Conservation (phyloP, 1,140 invertebrate species). For the Heterodera schachtii region DNA sequence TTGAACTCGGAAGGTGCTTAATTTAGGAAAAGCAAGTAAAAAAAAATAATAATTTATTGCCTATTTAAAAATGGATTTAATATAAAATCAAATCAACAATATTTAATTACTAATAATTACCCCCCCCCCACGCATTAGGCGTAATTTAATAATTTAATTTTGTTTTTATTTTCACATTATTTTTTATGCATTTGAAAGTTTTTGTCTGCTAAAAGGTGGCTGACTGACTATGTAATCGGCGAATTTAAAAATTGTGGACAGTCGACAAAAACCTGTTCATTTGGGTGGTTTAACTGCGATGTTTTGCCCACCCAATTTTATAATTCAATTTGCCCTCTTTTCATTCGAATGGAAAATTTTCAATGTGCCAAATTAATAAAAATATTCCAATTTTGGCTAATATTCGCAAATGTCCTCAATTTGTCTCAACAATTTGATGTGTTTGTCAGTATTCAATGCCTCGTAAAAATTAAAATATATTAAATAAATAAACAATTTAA, state of each 20-base stretch:
- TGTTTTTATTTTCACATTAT: background rate
- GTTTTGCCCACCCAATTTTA: background rate
- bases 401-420: background rate
- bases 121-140: too few relatives aligned
- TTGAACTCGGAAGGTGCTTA: background rate
- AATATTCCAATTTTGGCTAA: background rate
- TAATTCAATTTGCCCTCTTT: background rate
- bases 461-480: background rate
- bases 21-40: too few relatives aligned
- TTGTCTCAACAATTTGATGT: background rate
- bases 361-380: background rate
- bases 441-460: background rate
- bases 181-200: background rate
- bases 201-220: background rate
- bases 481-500: background rate
- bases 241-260: background rate
- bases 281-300: background rate
- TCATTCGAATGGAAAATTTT: background rate
- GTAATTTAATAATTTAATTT: too few relatives aligned
- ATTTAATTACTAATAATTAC: too few relatives aligned
- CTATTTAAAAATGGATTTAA: too few relatives aligned
- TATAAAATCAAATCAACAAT: too few relatives aligned
- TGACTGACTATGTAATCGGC: background rate
- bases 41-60: too few relatives aligned
- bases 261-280: constrained; percentile 1